phyloP scores from a whole-genome alignment of 2,888 invertebrate genomes.

The Cephus rjabovi region DNA sequence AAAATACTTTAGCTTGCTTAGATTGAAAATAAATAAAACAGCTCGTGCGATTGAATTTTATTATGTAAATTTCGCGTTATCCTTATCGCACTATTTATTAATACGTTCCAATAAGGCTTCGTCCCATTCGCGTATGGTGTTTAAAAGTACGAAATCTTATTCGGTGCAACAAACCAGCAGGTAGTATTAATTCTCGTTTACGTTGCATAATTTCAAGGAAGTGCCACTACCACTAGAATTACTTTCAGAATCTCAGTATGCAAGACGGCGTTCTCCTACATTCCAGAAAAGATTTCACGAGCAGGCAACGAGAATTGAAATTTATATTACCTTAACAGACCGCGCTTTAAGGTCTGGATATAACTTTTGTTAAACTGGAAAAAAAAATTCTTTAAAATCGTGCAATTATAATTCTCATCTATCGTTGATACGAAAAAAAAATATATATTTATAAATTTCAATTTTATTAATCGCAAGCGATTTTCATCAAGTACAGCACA shows the following conservation, averaged over 20 bases:
- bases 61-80: no score
- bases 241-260: neutral
- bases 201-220: constrained; percentile 1
- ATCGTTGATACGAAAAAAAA: neutral
- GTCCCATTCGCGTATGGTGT: neutral
- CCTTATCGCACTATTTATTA: no score
- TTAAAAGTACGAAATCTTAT: neutral
- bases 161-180: neutral
- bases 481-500: neutral
- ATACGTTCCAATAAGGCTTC: neutral
- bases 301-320: neutral
- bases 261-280: neutral
- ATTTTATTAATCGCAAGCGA: neutral
- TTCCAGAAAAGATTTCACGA: neutral
- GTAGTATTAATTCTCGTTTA: neutral
- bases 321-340: neutral
- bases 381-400: neutral
- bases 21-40: neutral
- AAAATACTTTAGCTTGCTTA: neutral
- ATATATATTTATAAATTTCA: neutral
- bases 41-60: no score
- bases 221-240: neutral
- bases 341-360: neutral
- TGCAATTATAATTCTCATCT: neutral
- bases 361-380: neutral